These are phyloP conservation scores for Phymorhynchus buccinoides DNA, from an alignment of 1,140 invertebrate species.

Conservation along the genomic window DNA sequence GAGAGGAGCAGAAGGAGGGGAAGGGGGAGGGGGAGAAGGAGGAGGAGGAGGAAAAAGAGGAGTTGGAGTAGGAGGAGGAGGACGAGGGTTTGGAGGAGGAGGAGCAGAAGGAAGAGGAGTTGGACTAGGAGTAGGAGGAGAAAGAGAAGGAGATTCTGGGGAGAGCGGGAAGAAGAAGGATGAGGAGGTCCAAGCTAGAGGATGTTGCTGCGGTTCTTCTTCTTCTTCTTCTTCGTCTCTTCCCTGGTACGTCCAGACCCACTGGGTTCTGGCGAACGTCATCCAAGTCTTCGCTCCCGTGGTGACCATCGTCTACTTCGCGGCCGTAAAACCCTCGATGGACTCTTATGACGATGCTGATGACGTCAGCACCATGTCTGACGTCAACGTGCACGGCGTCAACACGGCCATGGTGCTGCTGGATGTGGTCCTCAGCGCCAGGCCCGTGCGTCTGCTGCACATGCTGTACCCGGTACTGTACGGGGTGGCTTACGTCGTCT, in stretches of 20 bases:
- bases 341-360: background rate
- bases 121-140: background rate
- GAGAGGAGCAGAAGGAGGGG: too few species aligned
- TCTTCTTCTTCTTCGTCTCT: background rate
- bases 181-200: background rate
- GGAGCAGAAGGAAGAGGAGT: too few species aligned
- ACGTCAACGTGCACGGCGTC: slow-evolving; percentile 55
- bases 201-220: too few species aligned
- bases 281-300: slow-evolving; percentile 47
- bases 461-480: slow-evolving; percentile 53
- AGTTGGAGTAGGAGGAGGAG: too few species aligned
- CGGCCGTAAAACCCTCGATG: slow-evolving; percentile 48
- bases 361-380: background rate
- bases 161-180: too few species aligned
- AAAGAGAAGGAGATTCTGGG: background rate
- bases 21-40: too few species aligned
- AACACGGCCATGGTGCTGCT: slow-evolving; percentile 57
- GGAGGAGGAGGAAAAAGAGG: too few species aligned
- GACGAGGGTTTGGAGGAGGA: too few species aligned
- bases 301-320: slow-evolving; percentile 61
- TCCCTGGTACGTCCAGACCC: slow-evolving; percentile 53
- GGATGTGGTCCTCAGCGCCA: slow-evolving; percentile 50
- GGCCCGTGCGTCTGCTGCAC: slow-evolving; percentile 61
- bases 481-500: slow-evolving; percentile 56
- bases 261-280: slow-evolving; percentile 57